These are phyloP conservation scores for Tinamus major DNA, from an alignment of 2,797 vertebrate genomes.

Conservation along the genomic window DNA sequence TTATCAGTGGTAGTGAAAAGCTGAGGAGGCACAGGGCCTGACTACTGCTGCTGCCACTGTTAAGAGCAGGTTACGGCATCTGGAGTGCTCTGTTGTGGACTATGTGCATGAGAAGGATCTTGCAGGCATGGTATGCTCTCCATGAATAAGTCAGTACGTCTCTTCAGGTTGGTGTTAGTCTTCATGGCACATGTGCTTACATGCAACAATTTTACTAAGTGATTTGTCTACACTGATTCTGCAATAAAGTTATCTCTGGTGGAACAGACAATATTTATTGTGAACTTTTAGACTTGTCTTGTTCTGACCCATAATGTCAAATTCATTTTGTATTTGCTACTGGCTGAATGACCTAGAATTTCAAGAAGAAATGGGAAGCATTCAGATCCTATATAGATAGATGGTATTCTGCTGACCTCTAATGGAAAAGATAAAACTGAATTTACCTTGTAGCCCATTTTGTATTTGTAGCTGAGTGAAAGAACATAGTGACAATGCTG, in stretches of 20 bases:
- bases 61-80: neutral
- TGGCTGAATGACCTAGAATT: neutral
- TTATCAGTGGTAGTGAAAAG: neutral
- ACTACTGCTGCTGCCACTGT: rapidly evolving
- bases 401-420: conserved; percentile 60
- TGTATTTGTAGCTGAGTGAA: neutral
- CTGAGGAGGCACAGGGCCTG: neutral
- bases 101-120: neutral
- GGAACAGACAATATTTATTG: neutral
- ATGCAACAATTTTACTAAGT: neutral
- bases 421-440: conserved; percentile 55
- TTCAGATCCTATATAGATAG: neutral
- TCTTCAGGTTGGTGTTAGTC: neutral
- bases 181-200: neutral
- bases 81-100: neutral
- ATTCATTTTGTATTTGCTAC: neutral
- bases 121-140: neutral
- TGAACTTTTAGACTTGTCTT: neutral
- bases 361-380: neutral
- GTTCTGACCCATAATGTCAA: neutral
- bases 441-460: neutral
- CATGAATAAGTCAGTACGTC: neutral
- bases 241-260: neutral
- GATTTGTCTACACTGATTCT: neutral
- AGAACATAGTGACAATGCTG: neutral